Base-by-base conservation (phyloP, 2,797 vertebrate species). In the Cyprinodon diabolis region DNA sequence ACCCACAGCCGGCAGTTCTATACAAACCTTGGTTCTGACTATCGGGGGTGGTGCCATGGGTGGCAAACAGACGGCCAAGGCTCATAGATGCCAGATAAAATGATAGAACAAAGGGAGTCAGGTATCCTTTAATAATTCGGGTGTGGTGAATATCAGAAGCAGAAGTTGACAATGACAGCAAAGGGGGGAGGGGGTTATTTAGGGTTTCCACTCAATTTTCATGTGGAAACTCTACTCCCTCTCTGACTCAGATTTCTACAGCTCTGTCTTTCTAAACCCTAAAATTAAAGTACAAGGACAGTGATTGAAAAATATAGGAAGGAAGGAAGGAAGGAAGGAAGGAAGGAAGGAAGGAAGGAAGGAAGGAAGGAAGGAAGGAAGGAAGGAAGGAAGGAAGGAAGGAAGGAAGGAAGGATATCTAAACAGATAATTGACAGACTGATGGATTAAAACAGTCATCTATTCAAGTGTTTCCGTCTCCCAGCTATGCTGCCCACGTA, bases 51-150 rank as follows among this genome's bases (percentile, higher is more conserved):
- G 74, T 79, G 80, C 80, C 71, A 82, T 72, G 71, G 66, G 58
- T 83, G 81, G 80, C 79, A 74, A 80, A 82, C 81, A 86, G 84
- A 55, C 84, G 80, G 78, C 78, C 66, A 81, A 49, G 69, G 85
- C 83, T 86, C 80, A 63, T 14, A 81, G 86, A 86, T 85, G 81
- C 56, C 48, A 78, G 56, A 86, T 68, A 66, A 45, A 74, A 72
- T n/a, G 25, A 66, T 9, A 76, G 79, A 88, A 91, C 90, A 93
- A 90, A 88, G 82, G 76, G 60, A 84, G 70, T 82, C 40, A n/a
- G 55, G 80, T 58, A 73, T 82, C 76, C 62, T 68, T 84, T 78
- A 80, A 78, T 81, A 54, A 65, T 51, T 56, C 73, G 79, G n/a
- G 21, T 67, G 74, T 30, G 56, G 67, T 11, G 68, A 60, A 78